Base-by-base conservation (phyloP, 2,888 invertebrate species). In the Dendrolimus houi region DNA sequence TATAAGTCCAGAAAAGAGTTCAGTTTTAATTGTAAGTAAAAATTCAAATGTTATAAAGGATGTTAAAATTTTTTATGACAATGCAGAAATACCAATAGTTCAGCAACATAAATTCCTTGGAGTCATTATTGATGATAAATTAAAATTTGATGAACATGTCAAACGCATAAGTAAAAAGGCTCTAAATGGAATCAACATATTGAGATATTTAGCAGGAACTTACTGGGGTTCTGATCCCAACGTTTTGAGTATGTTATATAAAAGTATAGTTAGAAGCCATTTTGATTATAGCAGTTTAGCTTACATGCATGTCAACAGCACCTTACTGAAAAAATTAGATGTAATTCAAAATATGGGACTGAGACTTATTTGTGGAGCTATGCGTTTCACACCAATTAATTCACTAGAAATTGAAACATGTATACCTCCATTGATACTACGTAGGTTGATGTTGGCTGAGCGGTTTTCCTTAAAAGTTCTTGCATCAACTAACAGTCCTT, bases 301-400 rank as follows among this genome's bases (percentile, higher is more conserved):
- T 13, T 47, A n/a, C 52, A 9, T 47, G 57, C 55, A 59, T 54
- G 55, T 47, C 42, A 55, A 53, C 17, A 53, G 10, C 47, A 53
- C 53, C 52, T 52, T 55, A 17, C 42, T 59, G 9, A 13, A 52
- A 29, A 59, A 59, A 59, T 8, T 59, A 52, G 59, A 59, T 54
- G 53, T 59, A 1, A 54, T 60, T 1, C 58, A 58, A 55, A 58
- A 57, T 53, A 58, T 40, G 9, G 57, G 42, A 9, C 29, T 60
- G 8, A 52, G 56, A 47, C 13, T 60, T 2, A 58, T 60, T 47
- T 54, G 56, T 55, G 60, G 60, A 12, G 60, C 56, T 29, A 60
- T 60, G 57, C 29, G 52, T 12, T 60, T 56, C n/a, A 57, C 57
- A 7, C 57, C 59, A 17, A 58, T 57, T 52, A 58, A 54, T 54